Base-by-base conservation (phyloP, 2,797 vertebrate genomes). In the Helarctos malayanus region DNA sequence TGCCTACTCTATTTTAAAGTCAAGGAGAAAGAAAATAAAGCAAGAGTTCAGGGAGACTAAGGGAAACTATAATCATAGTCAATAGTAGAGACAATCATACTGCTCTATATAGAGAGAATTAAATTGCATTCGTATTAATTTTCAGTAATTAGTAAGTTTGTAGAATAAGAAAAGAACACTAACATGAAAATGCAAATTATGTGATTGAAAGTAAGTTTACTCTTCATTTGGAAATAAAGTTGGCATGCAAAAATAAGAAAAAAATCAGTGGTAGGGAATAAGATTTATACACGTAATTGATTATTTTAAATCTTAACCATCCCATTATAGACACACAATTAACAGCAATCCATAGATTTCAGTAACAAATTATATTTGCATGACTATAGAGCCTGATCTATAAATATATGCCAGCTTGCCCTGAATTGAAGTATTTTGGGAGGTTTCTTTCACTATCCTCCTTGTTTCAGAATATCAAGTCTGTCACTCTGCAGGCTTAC, bases 391-490 rank as follows among this genome's bases (percentile, higher is more conserved):
- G n/a, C 7, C 12, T 38, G 21, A 97, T 96, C 47, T 83, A 61
- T 61, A 90, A 78, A 73, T 82, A 76, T 32, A 2, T 96, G 27
- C 79, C 96, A 59, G 78, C 80, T 95, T 97, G 76, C 56, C 69
- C 35, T 47, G 63, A 97, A 96, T 90, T 85, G 5, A 47, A 4
- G n/a, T 4, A 57, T 95, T 97, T 97, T 85, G 2, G 41, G 59
- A 25, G 9, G 14, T 76, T 65, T 97, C 71, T 35, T 97, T 88
- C 65, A 47, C 65, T 83, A 75, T 59, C 75, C 79, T 95, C 29
- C 81, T 29, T 76, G 35, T 88, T 98, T 95, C 86, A 93, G 91
- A 98, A 97, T 95, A 94, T 92, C 89, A 84, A 80, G 16, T 94
- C 57, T 97, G 89, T 89, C 90, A 68, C 82, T 95, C 47, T 94